Evolutionary conservation across 1,140 invertebrate genomes (phyloP), one percentile per base, ranked within the genome.

Genomic region (Trissolcus basalis): DNA sequence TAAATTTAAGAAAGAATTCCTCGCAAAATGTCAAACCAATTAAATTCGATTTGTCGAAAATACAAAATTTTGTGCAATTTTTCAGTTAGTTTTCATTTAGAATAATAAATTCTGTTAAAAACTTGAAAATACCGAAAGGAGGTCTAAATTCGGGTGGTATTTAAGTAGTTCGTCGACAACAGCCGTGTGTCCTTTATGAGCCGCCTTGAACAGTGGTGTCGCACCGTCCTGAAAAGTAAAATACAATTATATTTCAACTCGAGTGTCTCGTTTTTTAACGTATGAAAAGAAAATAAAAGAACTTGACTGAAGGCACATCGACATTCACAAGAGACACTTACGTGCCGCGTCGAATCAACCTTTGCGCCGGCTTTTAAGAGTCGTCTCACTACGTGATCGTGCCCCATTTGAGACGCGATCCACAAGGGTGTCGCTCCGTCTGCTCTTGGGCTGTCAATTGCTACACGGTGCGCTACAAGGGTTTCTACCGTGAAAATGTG

Each of bases 341-440:
- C 95, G 83, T 95, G 93, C 88, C 96, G 91, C 4, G 93, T 91
- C 16, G 93, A 90, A 87, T 98, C 95, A 32, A 96, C 93, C 77
- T 91, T 89, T 35, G 95, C 95, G 32, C 94, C 94, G 61, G 91
- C 90, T 82, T 92, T 91, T 32, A 96, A 88, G 49, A 98, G 89
- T 67, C 93, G 89, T 56, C 92, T 90, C 16, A 96, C 95, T 43
- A 96, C 92, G 79, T 93, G 91, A 83, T 93, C 92, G 86, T 96
- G 95, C 9, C 96, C 96, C 93, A 97, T 96, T 91, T 98, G 97
- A 43, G 95, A 91, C 3, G 96, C 94, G 80, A 98, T 97, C 96
- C 96, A 98, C 41, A 98, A 90, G 33, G 96, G 93, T 9, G 95
- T 95, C 54, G 96, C 95, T 59, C 94, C 93, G 88, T 98, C 96